Evolutionary conservation across 2,797 vertebrate species (phyloP), one percentile per base, ranked within the genome.

Genomic region (Phalanger gymnotis): DNA sequence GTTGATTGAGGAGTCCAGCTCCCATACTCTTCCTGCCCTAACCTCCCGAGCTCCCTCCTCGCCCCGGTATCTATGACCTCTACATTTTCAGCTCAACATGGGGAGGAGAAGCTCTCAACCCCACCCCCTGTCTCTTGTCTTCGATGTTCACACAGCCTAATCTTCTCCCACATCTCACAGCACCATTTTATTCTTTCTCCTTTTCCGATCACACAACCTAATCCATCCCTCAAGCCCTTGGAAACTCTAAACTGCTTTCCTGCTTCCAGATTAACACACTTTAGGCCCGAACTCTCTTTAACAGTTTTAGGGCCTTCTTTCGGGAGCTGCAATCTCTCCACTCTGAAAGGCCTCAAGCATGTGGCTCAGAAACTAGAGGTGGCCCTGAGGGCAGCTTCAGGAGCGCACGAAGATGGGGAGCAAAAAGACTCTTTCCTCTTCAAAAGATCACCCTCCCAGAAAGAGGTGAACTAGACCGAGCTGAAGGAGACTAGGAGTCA

Each of bases 401-500:
- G 40, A 87, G 47, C 9, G 16, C 16, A 19, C 40, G 25, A 51
- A 87, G 40, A 51, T 4, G 73, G 40, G 40, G 73, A 87, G 73
- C 7, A 47, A 51, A 47, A 25, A 51, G 40, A 40, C 73, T 9
- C 22, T 81, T 3, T 51, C 51, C 40, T 47, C 30, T 81, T 47
- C 66, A 47, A 25, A 40, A 19, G 1, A 81, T 81, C 66, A 31
- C 66, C 73, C 40, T 87, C 81, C 55, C 90, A 56, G 91, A 52
- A 92, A 94, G 95, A 92, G 96, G 89, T 53, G 92, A 90, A 16
- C 2, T 10, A 25, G 94, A 93, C 91, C 92, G 93, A 13, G 40
- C 40, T 19, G 92, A 93, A 66, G 51, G 97, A 66, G 55, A 93
- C 58, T 90, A 56, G 97, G 61, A 28, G 96, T 91, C 2, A 92